phyloP scores from a whole-genome alignment of 2,113 vertebrate genomes.

The Dipodomys spectabilis region DNA sequence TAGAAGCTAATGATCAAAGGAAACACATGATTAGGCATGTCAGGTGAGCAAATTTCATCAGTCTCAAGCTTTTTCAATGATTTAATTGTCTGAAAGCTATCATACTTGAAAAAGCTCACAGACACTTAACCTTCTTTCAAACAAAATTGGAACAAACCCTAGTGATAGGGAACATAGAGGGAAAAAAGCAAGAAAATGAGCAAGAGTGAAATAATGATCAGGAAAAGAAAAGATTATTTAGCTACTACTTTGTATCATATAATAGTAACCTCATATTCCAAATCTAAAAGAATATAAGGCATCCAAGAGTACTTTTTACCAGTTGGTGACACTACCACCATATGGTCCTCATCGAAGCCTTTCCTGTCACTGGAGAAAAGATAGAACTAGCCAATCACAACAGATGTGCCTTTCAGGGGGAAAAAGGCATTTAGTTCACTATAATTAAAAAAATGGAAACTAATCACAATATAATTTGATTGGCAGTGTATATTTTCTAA shows the following conservation, averaged over 20 bases:
- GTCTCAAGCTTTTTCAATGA: not conserved
- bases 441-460: not conserved
- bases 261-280: not conserved
- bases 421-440: not conserved
- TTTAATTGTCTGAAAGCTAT: constrained; percentile 15
- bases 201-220: not conserved
- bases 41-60: constrained; percentile 37
- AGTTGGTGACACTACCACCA: not conserved
- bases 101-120: constrained; percentile 10
- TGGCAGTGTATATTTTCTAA: not conserved
- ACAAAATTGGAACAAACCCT: not conserved
- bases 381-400: not conserved
- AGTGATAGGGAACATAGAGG: not conserved
- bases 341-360: not conserved
- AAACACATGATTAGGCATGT: constrained; percentile 41
- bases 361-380: not conserved
- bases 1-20: constrained; percentile 46
- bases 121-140: not conserved
- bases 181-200: constrained; percentile 24
- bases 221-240: constrained; percentile 22
- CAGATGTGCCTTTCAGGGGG: constrained; percentile 1
- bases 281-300: not conserved
- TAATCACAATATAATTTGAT: not conserved
- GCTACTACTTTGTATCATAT: not conserved
- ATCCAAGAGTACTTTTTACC: not conserved